Evolutionary conservation across 1,140 invertebrate species (phyloP).

Genomic region (Bradysia coprophila): DNA sequence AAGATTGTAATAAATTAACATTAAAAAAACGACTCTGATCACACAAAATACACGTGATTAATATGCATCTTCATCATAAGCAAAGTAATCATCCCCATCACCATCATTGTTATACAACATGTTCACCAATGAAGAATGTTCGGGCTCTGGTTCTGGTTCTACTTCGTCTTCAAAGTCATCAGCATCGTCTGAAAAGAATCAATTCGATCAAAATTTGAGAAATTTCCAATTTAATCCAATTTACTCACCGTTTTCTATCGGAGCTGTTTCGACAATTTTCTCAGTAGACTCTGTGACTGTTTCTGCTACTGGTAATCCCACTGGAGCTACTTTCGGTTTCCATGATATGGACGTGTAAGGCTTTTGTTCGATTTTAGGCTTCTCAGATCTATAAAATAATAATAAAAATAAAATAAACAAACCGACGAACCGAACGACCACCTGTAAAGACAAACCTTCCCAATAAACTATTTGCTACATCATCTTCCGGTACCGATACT

Average conservation of each 20-base stretch:
- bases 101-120: constrained; percentile 22
- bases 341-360: not conserved
- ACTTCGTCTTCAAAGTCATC: constrained; percentile 13
- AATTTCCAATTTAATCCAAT: not conserved
- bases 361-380: not conserved
- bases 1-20: too few relatives aligned
- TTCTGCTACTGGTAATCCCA: not conserved
- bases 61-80: constrained; percentile 23
- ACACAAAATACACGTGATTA: too few relatives aligned
- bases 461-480: not conserved
- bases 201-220: not conserved
- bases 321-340: not conserved
- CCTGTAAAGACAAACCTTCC: not conserved
- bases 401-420: not conserved
- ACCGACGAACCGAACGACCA: not conserved
- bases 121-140: constrained; percentile 16
- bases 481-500: not conserved
- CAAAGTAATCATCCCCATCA: constrained; percentile 18
- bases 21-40: too few relatives aligned
- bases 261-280: not conserved
- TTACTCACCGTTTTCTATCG: not conserved
- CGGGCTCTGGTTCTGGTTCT: constrained; percentile 12
- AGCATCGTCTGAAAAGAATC: constrained; percentile 4
- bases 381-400: not conserved
- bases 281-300: too few relatives aligned